phyloP scores from a whole-genome alignment of 2,888 invertebrate species.

The Syrista parreyssii region DNA sequence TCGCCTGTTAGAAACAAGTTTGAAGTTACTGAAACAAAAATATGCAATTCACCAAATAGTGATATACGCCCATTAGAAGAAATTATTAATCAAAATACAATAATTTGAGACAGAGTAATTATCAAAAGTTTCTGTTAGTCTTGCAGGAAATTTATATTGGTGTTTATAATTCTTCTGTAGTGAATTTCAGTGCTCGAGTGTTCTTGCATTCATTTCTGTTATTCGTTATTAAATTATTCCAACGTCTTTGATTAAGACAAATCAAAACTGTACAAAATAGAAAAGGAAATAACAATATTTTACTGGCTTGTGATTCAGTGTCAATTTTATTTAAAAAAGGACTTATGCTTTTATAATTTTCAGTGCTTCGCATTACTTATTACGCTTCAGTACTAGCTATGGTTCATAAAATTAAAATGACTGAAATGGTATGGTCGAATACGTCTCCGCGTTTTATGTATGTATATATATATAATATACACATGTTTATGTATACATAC shows the following conservation, averaged over 20 bases:
- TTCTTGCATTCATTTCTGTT: neutral
- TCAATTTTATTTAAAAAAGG: neutral
- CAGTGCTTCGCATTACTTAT: neutral
- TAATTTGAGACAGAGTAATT: neutral
- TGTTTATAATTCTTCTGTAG: neutral
- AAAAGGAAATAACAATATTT: neutral
- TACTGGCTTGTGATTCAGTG: neutral
- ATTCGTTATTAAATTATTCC: neutral
- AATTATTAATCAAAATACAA: neutral
- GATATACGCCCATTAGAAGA: neutral
- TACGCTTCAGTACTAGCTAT: neutral
- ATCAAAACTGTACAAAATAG: neutral
- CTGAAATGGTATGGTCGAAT: neutral
- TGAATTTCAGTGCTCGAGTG: neutral
- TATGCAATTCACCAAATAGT: slow-evolving; percentile 15
- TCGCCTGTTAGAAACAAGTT: neutral
- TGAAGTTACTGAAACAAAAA: neutral
- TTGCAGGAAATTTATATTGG: neutral
- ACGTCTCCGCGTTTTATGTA: neutral
- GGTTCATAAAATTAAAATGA: neutral
- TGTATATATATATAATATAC: neutral
- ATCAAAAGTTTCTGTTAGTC: neutral
- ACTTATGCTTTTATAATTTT: neutral
- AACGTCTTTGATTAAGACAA: neutral
- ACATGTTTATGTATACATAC: neutral